phyloP scores from a whole-genome alignment of 2,888 invertebrate species.

The Watsonalla binaria region DNA sequence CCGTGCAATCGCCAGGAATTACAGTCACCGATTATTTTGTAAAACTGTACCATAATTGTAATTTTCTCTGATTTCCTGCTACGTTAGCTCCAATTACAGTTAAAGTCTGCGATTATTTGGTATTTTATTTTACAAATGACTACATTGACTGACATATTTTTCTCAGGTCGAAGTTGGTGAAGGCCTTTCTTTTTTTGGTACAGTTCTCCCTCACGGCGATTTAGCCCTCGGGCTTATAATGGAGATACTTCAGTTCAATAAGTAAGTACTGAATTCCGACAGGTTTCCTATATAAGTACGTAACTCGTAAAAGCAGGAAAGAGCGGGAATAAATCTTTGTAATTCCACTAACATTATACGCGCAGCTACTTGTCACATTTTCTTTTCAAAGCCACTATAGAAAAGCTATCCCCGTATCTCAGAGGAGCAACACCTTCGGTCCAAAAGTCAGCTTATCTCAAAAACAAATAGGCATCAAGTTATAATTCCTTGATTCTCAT shows the following conservation, averaged over 20 bases:
- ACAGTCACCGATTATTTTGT: neutral
- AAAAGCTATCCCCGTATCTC: neutral
- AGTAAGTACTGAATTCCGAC: no score
- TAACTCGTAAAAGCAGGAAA: no score
- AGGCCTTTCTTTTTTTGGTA: no score
- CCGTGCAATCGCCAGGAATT: conserved; percentile 7
- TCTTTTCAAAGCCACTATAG: neutral
- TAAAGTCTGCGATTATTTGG: neutral
- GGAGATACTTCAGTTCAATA: no score
- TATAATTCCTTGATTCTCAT: conserved; percentile 48
- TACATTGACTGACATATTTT: neutral
- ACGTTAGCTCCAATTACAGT: neutral
- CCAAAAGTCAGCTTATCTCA: conserved; percentile 8
- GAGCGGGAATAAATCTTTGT: neutral
- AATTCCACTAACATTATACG: neutral
- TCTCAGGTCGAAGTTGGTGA: no score
- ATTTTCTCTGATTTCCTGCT: neutral
- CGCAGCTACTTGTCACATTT: neutral
- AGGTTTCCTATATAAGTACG: no score
- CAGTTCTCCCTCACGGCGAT: no score
- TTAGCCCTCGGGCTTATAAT: no score
- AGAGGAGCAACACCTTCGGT: neutral
- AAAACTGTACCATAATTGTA: neutral
- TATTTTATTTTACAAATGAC: neutral
- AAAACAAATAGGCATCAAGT: conserved; percentile 14